Percentiles rank a stretch among this genome's conserved stretches.
Evolutionary conservation across 2,113 vertebrate species (phyloP).

Genomic region (Aegypius monachus): DNA sequence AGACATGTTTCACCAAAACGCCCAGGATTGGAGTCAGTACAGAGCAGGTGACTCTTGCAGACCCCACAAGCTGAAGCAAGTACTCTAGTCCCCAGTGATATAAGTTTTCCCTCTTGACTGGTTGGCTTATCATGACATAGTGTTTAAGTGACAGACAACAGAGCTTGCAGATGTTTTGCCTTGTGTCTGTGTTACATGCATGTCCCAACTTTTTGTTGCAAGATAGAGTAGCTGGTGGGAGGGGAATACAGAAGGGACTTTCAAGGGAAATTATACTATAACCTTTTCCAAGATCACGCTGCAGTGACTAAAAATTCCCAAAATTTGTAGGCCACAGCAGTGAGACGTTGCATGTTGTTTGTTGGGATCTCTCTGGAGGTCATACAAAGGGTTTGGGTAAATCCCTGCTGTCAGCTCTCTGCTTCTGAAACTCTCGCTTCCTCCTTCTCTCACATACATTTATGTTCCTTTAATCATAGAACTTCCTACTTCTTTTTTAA

Average conservation of each 20-base stretch:
- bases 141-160: background rate
- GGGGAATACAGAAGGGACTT: background rate
- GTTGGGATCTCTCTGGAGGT: background rate
- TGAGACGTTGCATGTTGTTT: background rate
- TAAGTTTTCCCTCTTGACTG: background rate
- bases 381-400: background rate
- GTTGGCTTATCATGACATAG: background rate
- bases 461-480: constrained; percentile 15
- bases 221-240: background rate
- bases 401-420: constrained; percentile 28
- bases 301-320: background rate
- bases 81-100: background rate
- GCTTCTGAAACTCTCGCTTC: constrained; percentile 51
- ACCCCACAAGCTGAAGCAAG: background rate
- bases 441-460: background rate
- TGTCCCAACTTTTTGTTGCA: background rate
- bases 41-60: background rate
- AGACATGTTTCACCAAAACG: background rate
- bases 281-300: background rate
- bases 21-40: background rate
- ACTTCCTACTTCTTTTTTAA: constrained; percentile 64
- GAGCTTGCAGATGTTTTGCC: background rate
- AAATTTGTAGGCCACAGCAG: background rate
- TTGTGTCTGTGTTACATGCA: background rate
- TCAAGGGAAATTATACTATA: background rate